A percentile compares a stretch with the other conserved stretches of the same genome.
Evolutionary conservation across 2,797 vertebrate species (phyloP).

Genomic region (Knipowitschia caucasica): DNA sequence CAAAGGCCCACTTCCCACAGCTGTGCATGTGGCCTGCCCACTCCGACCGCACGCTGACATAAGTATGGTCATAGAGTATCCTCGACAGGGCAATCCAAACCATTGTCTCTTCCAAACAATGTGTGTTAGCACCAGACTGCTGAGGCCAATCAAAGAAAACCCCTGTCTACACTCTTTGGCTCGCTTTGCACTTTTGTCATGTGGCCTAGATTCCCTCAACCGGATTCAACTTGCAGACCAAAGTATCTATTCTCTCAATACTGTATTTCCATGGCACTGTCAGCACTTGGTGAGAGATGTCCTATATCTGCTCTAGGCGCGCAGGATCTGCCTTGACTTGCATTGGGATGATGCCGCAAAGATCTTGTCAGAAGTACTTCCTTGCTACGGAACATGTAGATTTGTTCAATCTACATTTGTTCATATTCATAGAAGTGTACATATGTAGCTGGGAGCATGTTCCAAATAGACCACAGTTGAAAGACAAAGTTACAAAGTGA

Average conservation of each 20-base stretch:
- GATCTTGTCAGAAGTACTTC: not conserved
- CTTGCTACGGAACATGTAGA: constrained; percentile 1
- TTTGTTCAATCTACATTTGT: not conserved
- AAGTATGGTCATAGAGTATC: constrained; percentile 10
- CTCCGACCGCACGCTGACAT: constrained; percentile 28
- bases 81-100: constrained; percentile 7
- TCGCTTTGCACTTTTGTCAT: constrained; percentile 21
- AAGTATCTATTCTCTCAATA: constrained; percentile 13
- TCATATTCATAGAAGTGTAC: not conserved
- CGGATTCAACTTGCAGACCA: constrained; percentile 12
- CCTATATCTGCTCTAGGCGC: not conserved
- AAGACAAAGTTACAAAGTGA: not conserved
- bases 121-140: not conserved
- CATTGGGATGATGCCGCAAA: constrained; percentile 12
- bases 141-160: constrained; percentile 29
- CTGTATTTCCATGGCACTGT: constrained; percentile 16
- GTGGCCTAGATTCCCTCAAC: constrained; percentile 32
- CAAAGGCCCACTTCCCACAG: constrained; percentile 44
- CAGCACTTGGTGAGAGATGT: constrained; percentile 3
- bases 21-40: constrained; percentile 43
- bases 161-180: constrained; percentile 19
- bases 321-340: constrained; percentile 20
- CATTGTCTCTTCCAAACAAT: constrained; percentile 10
- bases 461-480: not conserved
- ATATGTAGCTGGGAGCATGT: not conserved